Conservation (phyloP, 64 coral and sea anemone genomes). For the Montipora sp. region DNA sequence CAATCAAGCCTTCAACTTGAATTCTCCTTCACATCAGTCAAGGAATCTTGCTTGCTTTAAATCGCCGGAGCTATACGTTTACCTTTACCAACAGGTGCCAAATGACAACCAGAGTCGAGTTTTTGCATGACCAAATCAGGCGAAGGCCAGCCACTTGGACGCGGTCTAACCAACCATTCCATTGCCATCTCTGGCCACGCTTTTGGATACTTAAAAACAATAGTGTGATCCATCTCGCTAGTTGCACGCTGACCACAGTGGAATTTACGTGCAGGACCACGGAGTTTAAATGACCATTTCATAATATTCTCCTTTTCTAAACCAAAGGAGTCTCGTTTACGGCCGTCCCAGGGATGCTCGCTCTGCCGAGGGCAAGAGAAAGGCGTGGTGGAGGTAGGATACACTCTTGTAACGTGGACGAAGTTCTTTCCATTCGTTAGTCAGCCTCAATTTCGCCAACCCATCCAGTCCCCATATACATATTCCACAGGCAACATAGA, state of each 20-base stretch:
- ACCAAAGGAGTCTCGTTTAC: background rate
- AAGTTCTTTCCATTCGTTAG: conserved; percentile 65
- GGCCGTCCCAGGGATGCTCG: background rate
- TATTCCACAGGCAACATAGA: conserved; percentile 74
- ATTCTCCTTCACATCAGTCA: too few relatives aligned
- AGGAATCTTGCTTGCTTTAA: too few relatives aligned
- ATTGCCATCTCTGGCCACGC: conserved; percentile 85
- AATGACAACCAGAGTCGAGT: conserved; percentile 74
- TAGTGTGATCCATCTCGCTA: conserved; percentile 55
- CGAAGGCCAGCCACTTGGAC: conserved; percentile 74
- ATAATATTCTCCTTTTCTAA: background rate
- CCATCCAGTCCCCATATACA: conserved; percentile 66
- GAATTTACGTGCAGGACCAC: conserved; percentile 74
- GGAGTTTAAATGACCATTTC: conserved; percentile 48
- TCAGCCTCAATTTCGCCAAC: conserved; percentile 62
- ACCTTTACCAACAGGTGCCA: conserved; percentile 83
- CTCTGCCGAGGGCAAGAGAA: conserved; percentile 19
- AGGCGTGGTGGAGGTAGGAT: conserved; percentile 50
- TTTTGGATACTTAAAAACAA: conserved; percentile 67
- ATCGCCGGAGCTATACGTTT: too few relatives aligned
- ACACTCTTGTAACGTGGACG: conserved; percentile 59
- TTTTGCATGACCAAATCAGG: conserved; percentile 68
- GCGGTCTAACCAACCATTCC: conserved; percentile 80
- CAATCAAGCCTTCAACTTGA: too few relatives aligned
- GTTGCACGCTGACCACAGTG: background rate